Base-by-base conservation (phyloP, 2,113 vertebrate species). In the Brachyhypopomus gauderio region DNA sequence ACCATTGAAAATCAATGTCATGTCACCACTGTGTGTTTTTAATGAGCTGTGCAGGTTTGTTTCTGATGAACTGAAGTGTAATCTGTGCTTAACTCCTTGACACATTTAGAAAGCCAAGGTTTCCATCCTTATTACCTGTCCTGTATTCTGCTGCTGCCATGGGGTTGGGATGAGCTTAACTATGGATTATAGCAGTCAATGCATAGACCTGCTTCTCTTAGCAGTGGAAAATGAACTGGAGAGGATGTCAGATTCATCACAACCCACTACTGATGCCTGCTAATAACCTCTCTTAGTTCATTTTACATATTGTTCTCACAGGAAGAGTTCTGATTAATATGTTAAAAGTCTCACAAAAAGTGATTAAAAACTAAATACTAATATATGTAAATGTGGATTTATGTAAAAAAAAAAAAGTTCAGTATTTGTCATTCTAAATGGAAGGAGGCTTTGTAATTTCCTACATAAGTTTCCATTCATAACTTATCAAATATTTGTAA, bases 121-220 rank as follows among this genome's bases (percentile, higher is more conserved):
- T 94, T 95, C 93, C 93, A 89, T 93, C 89, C 92, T 93, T 92
- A 94, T 95, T 95, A 95, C 95, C 90, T 91, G 82, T 90, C 95
- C 95, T 95, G 94, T 92, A 87, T 95, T 91, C 87, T 91, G 91
- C 88, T 93, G 92, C 86, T 95, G 95, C 92, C 92, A 88, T 88
- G 85, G 94, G 94, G 93, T 94, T 89, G 92, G 93, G 93, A 94
- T 94, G 95, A 93, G 94, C 94, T 94, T 93, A 93, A 95, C 96
- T 97, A 98, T 98, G 95, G 96, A 99, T 98, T 98, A 98, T 90
- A 78, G 87, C 93, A 94, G 97, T 98, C 97, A 95, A 98, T 99
- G 97, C 92, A 91, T 92, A 95, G 94, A 96, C 91, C 93, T 92
- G 88, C 79, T 82, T 93, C 93, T 95, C 93, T 95, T 94, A 88